These are phyloP conservation scores for Scaptomyza parva DNA, from an alignment of 2,888 invertebrate genomes.

Conservation along the genomic window DNA sequence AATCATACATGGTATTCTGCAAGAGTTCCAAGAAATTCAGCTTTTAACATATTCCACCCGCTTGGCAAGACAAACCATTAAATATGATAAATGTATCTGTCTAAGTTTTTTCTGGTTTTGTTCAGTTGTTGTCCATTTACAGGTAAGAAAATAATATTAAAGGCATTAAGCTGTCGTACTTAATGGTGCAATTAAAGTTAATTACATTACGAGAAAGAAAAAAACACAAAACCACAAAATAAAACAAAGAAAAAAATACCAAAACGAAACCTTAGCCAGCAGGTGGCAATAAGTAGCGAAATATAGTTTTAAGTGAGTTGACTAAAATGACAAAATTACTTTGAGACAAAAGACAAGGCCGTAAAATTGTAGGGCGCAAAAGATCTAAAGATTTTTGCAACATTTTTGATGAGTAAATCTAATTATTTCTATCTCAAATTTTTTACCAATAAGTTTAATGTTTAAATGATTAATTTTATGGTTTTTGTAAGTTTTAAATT, in stretches of 20 bases:
- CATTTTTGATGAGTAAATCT: too few relatives aligned
- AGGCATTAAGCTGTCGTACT: slow-evolving; percentile 70
- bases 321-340: slow-evolving; percentile 23
- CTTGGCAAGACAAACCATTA: slow-evolving; percentile 55
- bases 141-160: slow-evolving; percentile 28
- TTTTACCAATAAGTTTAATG: too few relatives aligned
- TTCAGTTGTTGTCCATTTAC: slow-evolving; percentile 34
- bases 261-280: slow-evolving; percentile 28
- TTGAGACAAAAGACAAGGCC: slow-evolving; percentile 15
- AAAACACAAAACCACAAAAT: slow-evolving; percentile 15
- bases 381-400: not conserved
- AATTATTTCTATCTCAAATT: too few relatives aligned
- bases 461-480: too few relatives aligned
- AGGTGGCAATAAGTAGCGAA: slow-evolving; percentile 22
- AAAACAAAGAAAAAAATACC: not conserved
- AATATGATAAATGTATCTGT: slow-evolving; percentile 67
- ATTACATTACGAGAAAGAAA: slow-evolving; percentile 57
- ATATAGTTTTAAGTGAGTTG: slow-evolving; percentile 31
- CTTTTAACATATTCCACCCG: not conserved
- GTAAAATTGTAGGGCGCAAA: not conserved
- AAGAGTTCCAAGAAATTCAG: slow-evolving; percentile 66
- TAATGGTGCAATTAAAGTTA: slow-evolving; percentile 78
- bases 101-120: slow-evolving; percentile 2
- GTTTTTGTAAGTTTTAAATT: too few relatives aligned
- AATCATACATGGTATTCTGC: slow-evolving; percentile 94